Evolutionary conservation across 2,113 vertebrate species (phyloP).

Genomic region (Brevimyrus niger): DNA sequence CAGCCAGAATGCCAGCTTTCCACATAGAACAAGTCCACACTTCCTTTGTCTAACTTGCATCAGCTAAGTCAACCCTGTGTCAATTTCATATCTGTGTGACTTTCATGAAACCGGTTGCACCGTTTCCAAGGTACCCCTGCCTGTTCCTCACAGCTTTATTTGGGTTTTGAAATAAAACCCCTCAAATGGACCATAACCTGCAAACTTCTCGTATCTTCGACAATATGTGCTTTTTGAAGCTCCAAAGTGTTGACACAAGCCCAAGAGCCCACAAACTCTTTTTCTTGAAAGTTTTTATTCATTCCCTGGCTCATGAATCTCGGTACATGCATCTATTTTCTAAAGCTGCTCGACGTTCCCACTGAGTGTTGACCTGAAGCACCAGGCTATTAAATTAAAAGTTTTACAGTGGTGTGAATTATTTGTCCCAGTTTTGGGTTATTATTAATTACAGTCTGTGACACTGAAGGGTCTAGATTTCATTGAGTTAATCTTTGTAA

Average conservation of each 20-base stretch:
- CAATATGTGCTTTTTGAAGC: background rate
- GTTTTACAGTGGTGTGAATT: background rate
- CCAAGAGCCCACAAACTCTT: background rate
- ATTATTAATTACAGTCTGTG: background rate
- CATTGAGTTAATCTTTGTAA: background rate
- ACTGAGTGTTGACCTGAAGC: background rate
- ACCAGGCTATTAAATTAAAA: background rate
- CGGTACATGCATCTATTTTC: background rate
- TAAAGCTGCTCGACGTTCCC: background rate
- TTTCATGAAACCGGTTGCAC: background rate
- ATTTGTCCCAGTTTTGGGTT: background rate
- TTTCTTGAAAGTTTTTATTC: background rate
- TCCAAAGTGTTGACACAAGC: background rate
- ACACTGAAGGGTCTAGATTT: background rate
- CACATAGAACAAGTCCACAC: background rate
- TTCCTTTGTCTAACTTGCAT: background rate
- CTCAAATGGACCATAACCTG: background rate
- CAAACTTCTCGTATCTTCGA: background rate
- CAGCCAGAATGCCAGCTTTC: background rate
- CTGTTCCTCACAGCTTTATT: background rate
- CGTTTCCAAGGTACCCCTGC: background rate
- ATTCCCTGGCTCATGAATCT: background rate
- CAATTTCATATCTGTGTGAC: background rate
- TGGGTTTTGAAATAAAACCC: background rate
- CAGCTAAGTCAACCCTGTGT: background rate